These are phyloP conservation scores for Anguilla japonica DNA, from an alignment of 2,113 vertebrate genomes.

Conservation along the genomic window DNA sequence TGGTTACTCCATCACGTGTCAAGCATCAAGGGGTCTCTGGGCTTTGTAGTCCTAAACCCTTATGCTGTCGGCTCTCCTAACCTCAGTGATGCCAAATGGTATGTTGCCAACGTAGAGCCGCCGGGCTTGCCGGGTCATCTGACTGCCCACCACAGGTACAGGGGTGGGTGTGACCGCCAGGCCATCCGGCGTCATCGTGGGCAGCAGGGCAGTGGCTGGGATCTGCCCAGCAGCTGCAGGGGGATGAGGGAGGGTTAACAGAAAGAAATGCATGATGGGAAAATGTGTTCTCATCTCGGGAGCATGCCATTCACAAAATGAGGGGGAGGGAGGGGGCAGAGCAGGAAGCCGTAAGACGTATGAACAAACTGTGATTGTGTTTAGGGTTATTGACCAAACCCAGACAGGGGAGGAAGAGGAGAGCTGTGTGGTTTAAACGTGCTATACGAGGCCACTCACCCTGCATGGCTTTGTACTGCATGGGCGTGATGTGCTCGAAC, in stretches of 20 bases:
- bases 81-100: slow-evolving; percentile 91
- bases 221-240: slow-evolving; percentile 87
- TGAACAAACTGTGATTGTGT: neutral
- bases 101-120: slow-evolving; percentile 91
- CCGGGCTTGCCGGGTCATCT: slow-evolving; percentile 90
- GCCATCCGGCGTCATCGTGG: slow-evolving; percentile 89
- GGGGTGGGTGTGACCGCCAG: slow-evolving; percentile 86
- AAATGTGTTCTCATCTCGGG: neutral
- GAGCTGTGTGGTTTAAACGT: neutral
- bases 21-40: neutral
- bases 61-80: slow-evolving; percentile 41
- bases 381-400: neutral
- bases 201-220: slow-evolving; percentile 86
- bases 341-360: slow-evolving; percentile 5
- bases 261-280: neutral
- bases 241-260: neutral
- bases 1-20: neutral
- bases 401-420: neutral
- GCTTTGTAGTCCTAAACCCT: neutral
- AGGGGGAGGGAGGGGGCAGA: neutral
- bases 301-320: neutral
- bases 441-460: slow-evolving; percentile 56
- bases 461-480: slow-evolving; percentile 98
- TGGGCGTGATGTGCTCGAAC: slow-evolving; percentile 90
- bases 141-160: slow-evolving; percentile 89